Evolutionary conservation across 2,888 invertebrate genomes (phyloP).

Genomic region (Neoitamus cyanurus): DNA sequence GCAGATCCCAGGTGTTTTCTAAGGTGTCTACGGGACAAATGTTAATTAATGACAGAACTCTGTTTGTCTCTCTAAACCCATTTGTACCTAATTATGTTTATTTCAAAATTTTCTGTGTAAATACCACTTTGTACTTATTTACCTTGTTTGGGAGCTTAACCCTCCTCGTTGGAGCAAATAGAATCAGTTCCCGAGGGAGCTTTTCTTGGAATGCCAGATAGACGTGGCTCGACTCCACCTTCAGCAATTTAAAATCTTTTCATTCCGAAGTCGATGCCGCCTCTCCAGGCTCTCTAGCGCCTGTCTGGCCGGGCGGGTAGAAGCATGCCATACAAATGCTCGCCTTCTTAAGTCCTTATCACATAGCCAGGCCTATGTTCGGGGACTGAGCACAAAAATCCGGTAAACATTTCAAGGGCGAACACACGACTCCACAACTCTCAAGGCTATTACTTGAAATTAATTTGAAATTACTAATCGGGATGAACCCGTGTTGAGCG

Average conservation of each 20-base stretch:
- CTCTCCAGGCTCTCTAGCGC: background rate
- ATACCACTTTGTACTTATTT: slow-evolving; percentile 44
- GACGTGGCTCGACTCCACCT: background rate
- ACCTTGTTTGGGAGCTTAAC: slow-evolving; percentile 39
- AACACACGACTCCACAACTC: slow-evolving; percentile 17
- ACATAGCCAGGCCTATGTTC: background rate
- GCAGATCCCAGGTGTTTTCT: slow-evolving; percentile 29
- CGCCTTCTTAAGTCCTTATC: background rate
- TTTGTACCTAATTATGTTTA: slow-evolving; percentile 46
- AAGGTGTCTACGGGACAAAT: slow-evolving; percentile 43
- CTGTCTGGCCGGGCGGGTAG: background rate
- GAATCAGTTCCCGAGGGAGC: background rate
- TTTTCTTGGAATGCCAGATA: background rate
- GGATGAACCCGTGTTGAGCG: background rate
- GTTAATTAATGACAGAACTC: slow-evolving; percentile 45
- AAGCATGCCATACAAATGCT: background rate
- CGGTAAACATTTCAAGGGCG: slow-evolving; percentile 23
- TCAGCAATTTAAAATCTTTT: slow-evolving; percentile 8
- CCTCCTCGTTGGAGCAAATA: background rate
- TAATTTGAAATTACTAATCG: slow-evolving; percentile 42
- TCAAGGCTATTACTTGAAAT: slow-evolving; percentile 25
- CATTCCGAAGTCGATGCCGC: background rate
- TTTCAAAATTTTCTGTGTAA: slow-evolving; percentile 46
- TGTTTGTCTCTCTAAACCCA: slow-evolving; percentile 44
- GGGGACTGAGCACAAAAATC: background rate